phyloP scores from a whole-genome alignment of 2,113 vertebrate genomes.

The Antidorcas marsupialis region DNA sequence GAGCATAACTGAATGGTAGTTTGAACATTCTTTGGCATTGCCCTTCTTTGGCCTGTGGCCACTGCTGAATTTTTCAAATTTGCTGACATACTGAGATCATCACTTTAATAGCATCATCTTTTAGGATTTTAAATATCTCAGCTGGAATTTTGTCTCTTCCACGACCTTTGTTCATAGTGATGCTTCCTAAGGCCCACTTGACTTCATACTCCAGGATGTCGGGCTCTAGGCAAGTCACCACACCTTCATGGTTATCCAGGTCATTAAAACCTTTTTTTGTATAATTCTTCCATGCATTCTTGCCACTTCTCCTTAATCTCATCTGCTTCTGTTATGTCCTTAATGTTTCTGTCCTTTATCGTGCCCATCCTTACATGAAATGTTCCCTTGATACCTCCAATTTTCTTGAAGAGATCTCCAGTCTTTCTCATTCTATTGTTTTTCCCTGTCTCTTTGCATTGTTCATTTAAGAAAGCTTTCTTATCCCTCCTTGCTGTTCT shows the following conservation, averaged over 20 bases:
- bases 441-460: not conserved
- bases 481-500: not conserved
- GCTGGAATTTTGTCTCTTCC: not conserved
- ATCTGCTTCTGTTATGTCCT: not conserved
- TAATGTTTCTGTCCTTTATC: not conserved
- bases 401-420: not conserved
- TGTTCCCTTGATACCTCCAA: not conserved
- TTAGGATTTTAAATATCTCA: not conserved
- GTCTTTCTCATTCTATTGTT: not conserved
- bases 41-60: not conserved
- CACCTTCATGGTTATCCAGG: not conserved
- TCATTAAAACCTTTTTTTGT: not conserved
- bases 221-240: not conserved
- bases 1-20: not conserved
- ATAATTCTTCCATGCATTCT: not conserved
- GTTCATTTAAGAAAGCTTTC: not conserved
- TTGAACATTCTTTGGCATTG: not conserved
- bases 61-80: not conserved
- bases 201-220: not conserved
- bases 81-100: not conserved
- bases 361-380: not conserved
- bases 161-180: not conserved
- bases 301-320: not conserved
- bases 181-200: not conserved
- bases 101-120: not conserved